Conservation (phyloP, 2,113 vertebrate genomes). For the Pedionomus torquatus region DNA sequence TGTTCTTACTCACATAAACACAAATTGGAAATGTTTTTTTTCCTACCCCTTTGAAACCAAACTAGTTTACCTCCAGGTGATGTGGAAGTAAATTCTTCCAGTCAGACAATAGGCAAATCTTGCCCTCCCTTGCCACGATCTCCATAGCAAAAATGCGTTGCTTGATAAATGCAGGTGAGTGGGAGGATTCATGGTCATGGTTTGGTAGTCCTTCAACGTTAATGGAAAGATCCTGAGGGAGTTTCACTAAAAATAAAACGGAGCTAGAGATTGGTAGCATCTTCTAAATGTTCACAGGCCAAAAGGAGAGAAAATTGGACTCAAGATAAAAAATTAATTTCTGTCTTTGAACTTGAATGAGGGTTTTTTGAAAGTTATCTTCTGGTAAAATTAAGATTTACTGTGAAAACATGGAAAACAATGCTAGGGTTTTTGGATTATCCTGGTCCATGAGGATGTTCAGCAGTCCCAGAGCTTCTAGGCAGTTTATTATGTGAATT, state of each 20-base stretch:
- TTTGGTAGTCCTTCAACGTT: not conserved
- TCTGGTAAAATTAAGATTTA: not conserved
- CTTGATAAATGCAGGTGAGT: not conserved
- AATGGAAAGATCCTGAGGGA: not conserved
- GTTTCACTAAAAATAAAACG: not conserved
- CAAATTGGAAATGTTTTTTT: not conserved
- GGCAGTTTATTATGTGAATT: not conserved
- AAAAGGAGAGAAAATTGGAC: not conserved
- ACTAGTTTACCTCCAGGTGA: not conserved
- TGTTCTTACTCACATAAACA: not conserved
- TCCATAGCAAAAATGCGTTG: not conserved
- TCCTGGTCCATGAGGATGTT: not conserved
- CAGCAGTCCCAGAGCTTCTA: not conserved
- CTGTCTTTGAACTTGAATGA: not conserved
- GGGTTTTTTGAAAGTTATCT: not conserved
- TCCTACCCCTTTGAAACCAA: not conserved
- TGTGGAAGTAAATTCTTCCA: not conserved
- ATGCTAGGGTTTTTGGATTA: not conserved
- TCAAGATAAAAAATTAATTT: not conserved
- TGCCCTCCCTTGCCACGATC: not conserved
- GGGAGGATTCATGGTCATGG: not conserved
- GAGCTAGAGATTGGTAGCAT: not conserved
- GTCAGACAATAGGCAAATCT: not conserved
- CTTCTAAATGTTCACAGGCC: not conserved
- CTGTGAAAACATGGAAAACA: not conserved